Conservation (phyloP, 2,888 invertebrate genomes). For the Erebia palarica region DNA sequence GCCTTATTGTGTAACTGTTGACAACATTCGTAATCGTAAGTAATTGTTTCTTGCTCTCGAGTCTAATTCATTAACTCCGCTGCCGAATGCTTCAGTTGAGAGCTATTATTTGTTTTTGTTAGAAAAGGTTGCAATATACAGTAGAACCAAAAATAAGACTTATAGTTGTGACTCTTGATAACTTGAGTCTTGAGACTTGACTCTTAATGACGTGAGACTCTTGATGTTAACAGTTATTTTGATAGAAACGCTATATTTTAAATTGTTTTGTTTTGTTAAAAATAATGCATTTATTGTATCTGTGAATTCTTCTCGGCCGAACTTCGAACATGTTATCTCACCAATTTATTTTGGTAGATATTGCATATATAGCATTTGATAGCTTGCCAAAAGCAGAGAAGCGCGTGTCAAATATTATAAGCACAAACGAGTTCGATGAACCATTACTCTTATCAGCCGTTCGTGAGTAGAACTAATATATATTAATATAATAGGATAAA, state of each 20-base stretch:
- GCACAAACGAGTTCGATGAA: slow-evolving; percentile 35
- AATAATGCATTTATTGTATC: neutral
- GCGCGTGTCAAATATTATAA: slow-evolving; percentile 25
- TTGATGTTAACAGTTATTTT: too few species aligned
- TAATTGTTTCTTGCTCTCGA: slow-evolving; percentile 31
- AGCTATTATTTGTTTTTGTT: slow-evolving; percentile 3
- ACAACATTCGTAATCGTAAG: slow-evolving; percentile 33
- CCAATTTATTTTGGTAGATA: slow-evolving; percentile 22
- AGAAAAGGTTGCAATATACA: neutral
- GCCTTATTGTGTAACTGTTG: slow-evolving; percentile 37
- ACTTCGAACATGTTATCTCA: slow-evolving; percentile 6
- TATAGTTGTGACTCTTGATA: neutral
- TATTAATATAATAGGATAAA: slow-evolving; percentile 39
- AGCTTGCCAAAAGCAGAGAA: slow-evolving; percentile 34
- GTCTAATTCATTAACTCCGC: slow-evolving; percentile 25
- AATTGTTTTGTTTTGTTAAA: too few species aligned
- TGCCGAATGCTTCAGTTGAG: slow-evolving; percentile 20
- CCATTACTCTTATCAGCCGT: slow-evolving; percentile 34
- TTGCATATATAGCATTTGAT: slow-evolving; percentile 28
- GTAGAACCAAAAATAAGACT: neutral
- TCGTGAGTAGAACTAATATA: slow-evolving; percentile 31
- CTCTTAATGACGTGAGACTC: too few species aligned
- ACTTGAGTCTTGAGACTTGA: too few species aligned
- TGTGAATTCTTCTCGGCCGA: slow-evolving; percentile 1
- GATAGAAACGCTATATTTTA: too few species aligned